Base-by-base conservation (phyloP, 2,113 vertebrate species). In the Brachyhypopomus gauderio region DNA sequence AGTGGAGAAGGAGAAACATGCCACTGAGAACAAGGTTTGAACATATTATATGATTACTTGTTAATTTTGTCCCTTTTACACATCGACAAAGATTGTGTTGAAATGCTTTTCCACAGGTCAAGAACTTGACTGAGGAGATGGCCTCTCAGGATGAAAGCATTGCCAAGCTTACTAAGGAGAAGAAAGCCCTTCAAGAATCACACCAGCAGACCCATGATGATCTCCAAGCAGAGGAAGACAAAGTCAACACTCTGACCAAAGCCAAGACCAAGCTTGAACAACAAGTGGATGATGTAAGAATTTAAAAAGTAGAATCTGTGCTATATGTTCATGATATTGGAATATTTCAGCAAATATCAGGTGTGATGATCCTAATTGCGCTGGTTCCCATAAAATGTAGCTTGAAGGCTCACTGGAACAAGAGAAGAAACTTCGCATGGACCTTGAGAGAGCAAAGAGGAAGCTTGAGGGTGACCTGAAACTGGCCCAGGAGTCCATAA, bases 361-460 rank as follows among this genome's bases (percentile, higher is more conserved):
- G 20, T 9, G 2, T 2, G 9, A 4, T 22, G 7, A 6, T 16
- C 19, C 14, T 52, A 12, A 48, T 34, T 55, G 9, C 1, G 0
- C 0, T 22, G 14, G 1, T 5, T n/a, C 30, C 5, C 48, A 55
- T 60, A 6, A 34, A 34, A 16, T 66, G 2, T n/a, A 98, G 97
- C 91, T 98, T 89, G 96, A 98, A 88, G 93, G 96, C 19, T 96
- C 96, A 20, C 90, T 98, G 85, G 97, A 98, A 75, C 96, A 99
- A 90, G 96, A 98, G 85, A 98, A 97, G 91, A 98, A 98, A 75
- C 20, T 97, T 30, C 94, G 96, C 25, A 93, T 99, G 94, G 95
- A 96, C 64, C 93, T 96, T 77, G 94, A 96, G 81, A 85, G 93
- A 87, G 91, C 87, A 0, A 91, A 91, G 75, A 89, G 89, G 17